Evolutionary conservation across 53 echinoderm and acorn worm genomes (phyloP), one percentile per base, ranked within the genome.

Genomic region (Luidia sarsii): DNA sequence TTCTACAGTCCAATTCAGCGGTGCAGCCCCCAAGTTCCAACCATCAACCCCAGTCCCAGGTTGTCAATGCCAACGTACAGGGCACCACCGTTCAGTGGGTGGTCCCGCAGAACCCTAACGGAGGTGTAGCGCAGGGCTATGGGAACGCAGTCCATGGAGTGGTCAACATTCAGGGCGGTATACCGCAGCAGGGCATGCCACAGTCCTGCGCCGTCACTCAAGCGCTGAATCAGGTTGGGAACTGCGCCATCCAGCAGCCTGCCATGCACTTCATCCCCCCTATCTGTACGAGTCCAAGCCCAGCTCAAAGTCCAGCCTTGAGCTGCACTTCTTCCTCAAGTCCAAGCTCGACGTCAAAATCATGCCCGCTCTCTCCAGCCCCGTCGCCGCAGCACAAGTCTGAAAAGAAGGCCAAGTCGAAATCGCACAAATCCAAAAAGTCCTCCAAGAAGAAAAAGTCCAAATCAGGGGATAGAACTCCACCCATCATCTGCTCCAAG

Each of bases 1-100:
- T 99, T n/a, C 87, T 99, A 2, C 91, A 99, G 72, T 86, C 89
- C n/a, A 85, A 86, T 18, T 83, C 95, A 2, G 68, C 85, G n/a
- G 72, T 92, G 13, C 87, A 85, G 34, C 75, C 88, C 2, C 86
- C 88, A 22, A 28, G 21, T 22, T 14, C 64, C 24, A 65, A 72
- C 24, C 54, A 48, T 45, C 25, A 45, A 33, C 59, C 83, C 39
- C 83, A 70, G 29, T 64, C 51, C 18, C 84, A 84, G 70, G 52
- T 84, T 15, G 53, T 71, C 27, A 71, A 84, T 27, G 49, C 71
- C 56, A 72, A 64, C 29, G 52, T 65, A 65, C 84, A 71, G 31
- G 65, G 70, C 33, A 38, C 64, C 9, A 38, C 64, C 9, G 64
- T 52, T 33, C 73, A 71, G 59, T 72, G 73, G 72, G 84, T 73